A percentile compares a stretch with the other conserved stretches of the same genome.
These are phyloP conservation scores for Diabrotica virgifera DNA, from an alignment of 1,140 invertebrate species.

Conservation along the genomic window DNA sequence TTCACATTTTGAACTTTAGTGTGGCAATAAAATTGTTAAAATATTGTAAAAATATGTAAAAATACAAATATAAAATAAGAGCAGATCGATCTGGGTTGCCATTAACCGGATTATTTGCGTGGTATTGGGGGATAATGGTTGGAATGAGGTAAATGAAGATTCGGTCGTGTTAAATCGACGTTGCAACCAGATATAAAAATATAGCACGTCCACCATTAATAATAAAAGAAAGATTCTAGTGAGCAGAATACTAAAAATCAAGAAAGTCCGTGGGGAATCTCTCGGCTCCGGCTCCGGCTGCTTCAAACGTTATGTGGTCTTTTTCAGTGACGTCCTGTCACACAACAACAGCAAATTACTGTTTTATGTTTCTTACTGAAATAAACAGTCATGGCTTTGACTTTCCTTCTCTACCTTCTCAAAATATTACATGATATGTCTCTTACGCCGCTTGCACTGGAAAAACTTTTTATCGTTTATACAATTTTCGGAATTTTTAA, in stretches of 20 bases:
- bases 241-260: conserved; percentile 2
- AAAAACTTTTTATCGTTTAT: background rate
- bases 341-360: conserved; percentile 2
- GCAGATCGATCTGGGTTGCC: background rate
- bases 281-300: background rate
- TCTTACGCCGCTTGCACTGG: background rate
- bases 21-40: too few species aligned
- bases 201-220: background rate
- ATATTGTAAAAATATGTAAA: too few species aligned
- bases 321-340: background rate
- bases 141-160: background rate
- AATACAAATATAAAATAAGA: too few species aligned
- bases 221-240: conserved; percentile 3
- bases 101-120: background rate
- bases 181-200: background rate
- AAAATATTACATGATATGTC: background rate
- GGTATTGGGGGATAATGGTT: background rate
- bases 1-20: too few species aligned
- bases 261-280: background rate
- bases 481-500: too few species aligned
- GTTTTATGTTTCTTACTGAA: conserved; percentile 3
- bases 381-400: background rate
- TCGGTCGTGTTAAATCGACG: background rate
- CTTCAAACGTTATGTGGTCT: background rate
- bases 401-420: background rate